phyloP scores from a whole-genome alignment of 2,113 vertebrate genomes.

The Labeo catla region DNA sequence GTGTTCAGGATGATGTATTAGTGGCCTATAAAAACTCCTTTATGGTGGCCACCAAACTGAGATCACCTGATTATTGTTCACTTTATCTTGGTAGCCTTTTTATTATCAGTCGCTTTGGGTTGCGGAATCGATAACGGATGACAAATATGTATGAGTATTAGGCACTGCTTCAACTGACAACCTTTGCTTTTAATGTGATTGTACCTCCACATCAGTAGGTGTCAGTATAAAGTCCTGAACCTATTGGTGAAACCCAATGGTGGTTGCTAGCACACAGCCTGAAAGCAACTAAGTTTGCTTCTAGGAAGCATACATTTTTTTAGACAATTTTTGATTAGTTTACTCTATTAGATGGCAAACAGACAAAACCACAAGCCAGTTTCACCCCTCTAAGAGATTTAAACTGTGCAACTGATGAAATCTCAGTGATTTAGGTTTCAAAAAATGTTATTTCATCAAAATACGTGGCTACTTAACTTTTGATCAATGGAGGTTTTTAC shows the following conservation, averaged over 20 bases:
- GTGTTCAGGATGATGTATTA: background rate
- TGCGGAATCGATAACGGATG: background rate
- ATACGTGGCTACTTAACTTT: background rate
- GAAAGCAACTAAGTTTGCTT: background rate
- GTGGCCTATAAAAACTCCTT: background rate
- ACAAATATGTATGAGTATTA: background rate
- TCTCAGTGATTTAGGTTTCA: background rate
- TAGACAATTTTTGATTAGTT: background rate
- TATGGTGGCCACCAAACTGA: background rate
- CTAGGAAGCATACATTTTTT: background rate
- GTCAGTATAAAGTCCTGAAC: background rate
- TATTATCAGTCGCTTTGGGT: background rate
- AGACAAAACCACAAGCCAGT: background rate
- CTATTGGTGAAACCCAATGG: background rate
- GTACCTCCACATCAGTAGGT: background rate
- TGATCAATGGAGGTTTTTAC: background rate
- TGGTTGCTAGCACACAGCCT: background rate
- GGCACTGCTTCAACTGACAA: background rate
- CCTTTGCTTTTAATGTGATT: background rate
- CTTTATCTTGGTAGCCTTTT: background rate
- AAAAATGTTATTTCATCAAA: background rate
- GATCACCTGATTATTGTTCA: conserved; percentile 2
- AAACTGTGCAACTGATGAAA: background rate
- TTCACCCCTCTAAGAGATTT: background rate
- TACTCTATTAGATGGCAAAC: background rate